Evolutionary conservation across 2,113 vertebrate species (phyloP), one percentile per base, ranked within the genome.

Genomic region (Rhea americana): DNA sequence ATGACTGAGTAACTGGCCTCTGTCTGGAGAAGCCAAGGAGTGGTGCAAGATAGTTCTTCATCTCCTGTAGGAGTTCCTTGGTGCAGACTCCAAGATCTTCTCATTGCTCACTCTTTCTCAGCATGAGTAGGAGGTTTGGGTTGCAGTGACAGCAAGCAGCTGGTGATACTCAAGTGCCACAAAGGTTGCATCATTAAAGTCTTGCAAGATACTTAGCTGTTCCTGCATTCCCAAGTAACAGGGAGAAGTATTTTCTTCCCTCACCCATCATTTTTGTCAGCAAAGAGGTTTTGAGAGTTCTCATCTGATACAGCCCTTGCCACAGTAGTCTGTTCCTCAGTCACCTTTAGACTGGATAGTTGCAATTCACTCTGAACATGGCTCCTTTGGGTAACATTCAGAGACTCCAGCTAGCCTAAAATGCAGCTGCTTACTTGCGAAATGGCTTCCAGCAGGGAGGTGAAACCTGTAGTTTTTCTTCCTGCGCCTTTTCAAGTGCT

Each of bases 361-460:
- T 66, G 59, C 53, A n/a, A 24, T 59, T 59, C 15, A 3, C 37
- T 16, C 28, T 90, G 56, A 37, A 15, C 47, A 22, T 26, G 53
- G 9, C 24, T 19, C 13, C 21, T 47, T 65, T 65, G 11, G 11
- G 41, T 37, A 20, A 19, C 3, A 18, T 41, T 86, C 21, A 37
- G 48, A 48, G 37, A 28, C 30, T 59, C 21, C 30, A 1, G 1
- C 39, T 48, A 53, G 25, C 67, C 35, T 35, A 4, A 20, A 62
- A 10, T 24, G 11, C 61, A 59, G 59, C 55, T 63, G 24, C 32
- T 68, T 0, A 0, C 67, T 79, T 47, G 41, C 4, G 2, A 4
- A 50, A 16, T 28, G 2, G 2, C 28, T 79, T 19, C 11, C 0
- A 0, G 28, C 2, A 8, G 37, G n/a, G 19, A 65, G 28, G 55